Conservation (phyloP, 2,888 invertebrate species). For the Asteroscopus sphinx region DNA sequence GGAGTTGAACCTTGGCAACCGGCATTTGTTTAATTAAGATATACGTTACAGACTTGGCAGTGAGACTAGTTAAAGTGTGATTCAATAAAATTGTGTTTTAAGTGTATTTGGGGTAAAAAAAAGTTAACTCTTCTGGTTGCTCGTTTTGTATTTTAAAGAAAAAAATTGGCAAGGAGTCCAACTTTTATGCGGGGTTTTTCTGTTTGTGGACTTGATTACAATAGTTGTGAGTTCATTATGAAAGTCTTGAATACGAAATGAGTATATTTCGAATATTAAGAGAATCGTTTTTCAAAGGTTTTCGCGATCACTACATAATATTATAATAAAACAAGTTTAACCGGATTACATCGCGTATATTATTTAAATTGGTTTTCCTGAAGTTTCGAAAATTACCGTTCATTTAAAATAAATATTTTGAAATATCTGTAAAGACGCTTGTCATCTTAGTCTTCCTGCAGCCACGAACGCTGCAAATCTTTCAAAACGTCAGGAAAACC, state of each 20-base stretch:
- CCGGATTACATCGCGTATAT: too few species aligned
- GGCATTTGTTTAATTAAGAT: conserved; percentile 61
- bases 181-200: conserved; percentile 18
- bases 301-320: too few species aligned
- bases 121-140: conserved; percentile 17
- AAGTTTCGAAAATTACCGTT: too few species aligned
- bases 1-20: conserved; percentile 47
- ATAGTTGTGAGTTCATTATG: conserved; percentile 11
- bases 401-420: too few species aligned
- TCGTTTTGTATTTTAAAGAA: conserved; percentile 7
- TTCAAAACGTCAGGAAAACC: too few species aligned
- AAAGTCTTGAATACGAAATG: conserved; percentile 5
- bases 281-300: too few species aligned
- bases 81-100: conserved; percentile 33
- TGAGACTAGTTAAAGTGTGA: conserved; percentile 47
- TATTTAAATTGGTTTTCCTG: too few species aligned
- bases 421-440: too few species aligned
- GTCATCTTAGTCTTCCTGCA: too few species aligned
- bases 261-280: too few species aligned
- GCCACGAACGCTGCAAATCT: too few species aligned
- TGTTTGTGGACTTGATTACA: conserved; percentile 1
- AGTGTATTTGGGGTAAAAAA: conserved; percentile 32
- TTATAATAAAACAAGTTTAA: too few species aligned
- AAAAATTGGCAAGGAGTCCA: background rate
- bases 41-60: conserved; percentile 48